Conservation (phyloP, 2,113 vertebrate genomes). For the Turdus rufiventris region DNA sequence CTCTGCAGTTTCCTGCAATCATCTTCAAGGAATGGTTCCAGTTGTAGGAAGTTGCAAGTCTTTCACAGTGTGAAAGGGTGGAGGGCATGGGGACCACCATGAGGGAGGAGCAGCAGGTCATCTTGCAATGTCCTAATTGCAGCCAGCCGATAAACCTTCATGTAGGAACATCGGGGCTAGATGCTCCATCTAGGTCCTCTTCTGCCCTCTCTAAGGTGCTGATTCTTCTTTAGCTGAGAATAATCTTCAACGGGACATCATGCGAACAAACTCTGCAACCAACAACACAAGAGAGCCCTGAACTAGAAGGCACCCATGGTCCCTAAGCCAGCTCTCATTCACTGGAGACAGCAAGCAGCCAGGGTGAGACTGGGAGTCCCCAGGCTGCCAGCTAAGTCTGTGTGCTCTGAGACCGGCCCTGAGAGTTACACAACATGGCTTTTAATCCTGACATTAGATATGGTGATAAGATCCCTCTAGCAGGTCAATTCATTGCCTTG, state of each 20-base stretch:
- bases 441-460: not conserved
- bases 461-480: not conserved
- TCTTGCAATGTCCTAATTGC: constrained; percentile 63
- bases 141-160: constrained; percentile 64
- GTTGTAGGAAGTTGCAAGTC: constrained; percentile 73
- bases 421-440: not conserved
- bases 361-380: not conserved
- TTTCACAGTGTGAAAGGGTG: constrained; percentile 81
- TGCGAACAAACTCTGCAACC: constrained; percentile 89
- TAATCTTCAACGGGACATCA: constrained; percentile 92
- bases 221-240: constrained; percentile 39
- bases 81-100: constrained; percentile 65
- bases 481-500: not conserved
- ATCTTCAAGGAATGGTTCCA: constrained; percentile 64
- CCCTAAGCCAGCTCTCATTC: not conserved
- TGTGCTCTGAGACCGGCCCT: rapidly evolving
- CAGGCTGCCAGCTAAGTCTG: not conserved
- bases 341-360: not conserved
- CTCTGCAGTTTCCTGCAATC: constrained; percentile 43
- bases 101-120: constrained; percentile 65
- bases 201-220: constrained; percentile 59
- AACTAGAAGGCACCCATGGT: not conserved
- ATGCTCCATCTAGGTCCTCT: constrained; percentile 58
- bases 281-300: not conserved
- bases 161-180: constrained; percentile 57